Base-by-base conservation (phyloP, 2,113 vertebrate genomes). In the Caretta caretta region DNA sequence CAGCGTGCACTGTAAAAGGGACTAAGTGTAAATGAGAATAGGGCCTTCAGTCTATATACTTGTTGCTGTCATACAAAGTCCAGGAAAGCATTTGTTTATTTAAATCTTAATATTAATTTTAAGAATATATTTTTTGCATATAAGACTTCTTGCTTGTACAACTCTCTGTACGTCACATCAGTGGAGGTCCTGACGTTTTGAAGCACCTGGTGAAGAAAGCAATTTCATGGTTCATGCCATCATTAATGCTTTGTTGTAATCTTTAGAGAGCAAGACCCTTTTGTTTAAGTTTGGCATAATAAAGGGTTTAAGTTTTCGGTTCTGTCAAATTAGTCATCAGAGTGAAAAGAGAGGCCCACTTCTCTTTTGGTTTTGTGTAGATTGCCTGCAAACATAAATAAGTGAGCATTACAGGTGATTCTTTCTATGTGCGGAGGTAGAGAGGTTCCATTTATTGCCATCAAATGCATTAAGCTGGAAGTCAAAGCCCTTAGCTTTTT, bases 161-260 rank as follows among this genome's bases (percentile, higher is more conserved):
- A 76, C 22, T 83, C 83, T 89, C 80, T 62, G 46, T 0, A 0
- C 0, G 0, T 48, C 1, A 11, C 90, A 89, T 76, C 91, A 95
- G 90, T 93, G 16, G 7, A 97, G 96, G 93, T 96, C 96, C 49
- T 51, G 95, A 97, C 97, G 97, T 97, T 96, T 78, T 94, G 97
- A 96, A 98, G 96, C 97, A 92, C 95, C 97, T 97, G 98, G 98
- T 98, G 97, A 98, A 97, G 97, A 97, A 99, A 99, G 97, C 97
- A 98, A 99, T 99, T 99, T 99, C 98, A 98, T 97, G 98, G 98
- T 98, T 98, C 97, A 97, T 90, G 96, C 97, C 96, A 92, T 98
- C 96, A 82, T 96, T 98, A 98, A 98, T 97, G 94, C 93, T 94
- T 89, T 95, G 97, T 95, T 96, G 93, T 98, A 98, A 98, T 98